Evolutionary conservation across 30 jellyfish, hydroid and myxozoan species (phyloP), one percentile per base, ranked within the genome.

Genomic region (Turritopsis dohrnii): DNA sequence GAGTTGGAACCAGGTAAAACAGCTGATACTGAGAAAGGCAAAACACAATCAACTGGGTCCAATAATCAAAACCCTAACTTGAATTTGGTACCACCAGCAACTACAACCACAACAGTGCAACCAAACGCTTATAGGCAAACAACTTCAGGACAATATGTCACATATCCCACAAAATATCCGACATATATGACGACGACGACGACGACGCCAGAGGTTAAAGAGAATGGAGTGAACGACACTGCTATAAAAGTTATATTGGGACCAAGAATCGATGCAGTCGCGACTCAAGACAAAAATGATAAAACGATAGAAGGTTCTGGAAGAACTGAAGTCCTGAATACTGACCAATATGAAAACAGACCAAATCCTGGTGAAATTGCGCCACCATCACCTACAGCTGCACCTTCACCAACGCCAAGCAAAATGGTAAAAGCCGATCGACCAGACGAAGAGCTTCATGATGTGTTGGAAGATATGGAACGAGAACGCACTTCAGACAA

Each of bases 391-490:
- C 0, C 77, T 9, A 69, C 77, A 27, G 30, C 77, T 8, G 22
- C 77, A 9, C 77, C 77, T n/a, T 27, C 77, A n/a, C 77, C 77
- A 7, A 69, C 77, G 8, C 77, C 77, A 27, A 69, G 77, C 77
- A 27, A n/a, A 23, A 69, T 69, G 77, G 77, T 69, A 27, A 16
- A 23, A 69, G 77, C 77, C 17, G 31, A 23, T 9, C 16, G 30
- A 9, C 77, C 77, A 7, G 77, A 69, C 19, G 77, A 69, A 69
- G 77, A 69, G 77, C 28, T 69, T 69, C 31, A 69, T n/a, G 77
- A 69, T n/a, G 30, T 69, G 9, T 69, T 69, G 30, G 77, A 69
- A 69, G 77, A 69, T 69, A 23, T n/a, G 30, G 77, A 69, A 19
- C 9, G 77, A 69, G 30, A 69, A 23, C 28, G 30, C 9, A 27